These are phyloP conservation scores for Muscicapa adusta DNA, from an alignment of 2,113 vertebrate species.

Conservation along the genomic window DNA sequence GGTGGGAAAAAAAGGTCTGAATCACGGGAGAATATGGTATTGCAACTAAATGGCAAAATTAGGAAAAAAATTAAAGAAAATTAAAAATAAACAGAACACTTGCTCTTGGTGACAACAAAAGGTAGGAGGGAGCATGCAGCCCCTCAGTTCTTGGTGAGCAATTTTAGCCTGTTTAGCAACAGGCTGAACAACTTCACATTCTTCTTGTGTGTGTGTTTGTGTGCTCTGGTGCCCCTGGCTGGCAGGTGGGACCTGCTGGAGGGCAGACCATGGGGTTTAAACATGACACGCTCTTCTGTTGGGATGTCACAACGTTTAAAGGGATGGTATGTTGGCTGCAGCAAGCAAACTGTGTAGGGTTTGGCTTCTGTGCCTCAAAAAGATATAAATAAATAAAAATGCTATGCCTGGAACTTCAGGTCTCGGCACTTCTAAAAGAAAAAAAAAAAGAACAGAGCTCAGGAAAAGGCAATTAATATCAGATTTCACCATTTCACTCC, in stretches of 20 bases:
- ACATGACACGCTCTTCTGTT: not conserved
- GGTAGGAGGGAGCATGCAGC: not conserved
- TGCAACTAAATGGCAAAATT: not conserved
- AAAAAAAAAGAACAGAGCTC: not conserved
- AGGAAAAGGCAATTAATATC: not conserved
- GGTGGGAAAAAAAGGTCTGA: not conserved
- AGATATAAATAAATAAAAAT: not conserved
- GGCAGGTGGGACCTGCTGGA: conserved; percentile 28
- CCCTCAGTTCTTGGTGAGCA: not conserved
- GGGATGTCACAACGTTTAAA: not conserved
- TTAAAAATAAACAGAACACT: not conserved
- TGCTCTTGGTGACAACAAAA: not conserved
- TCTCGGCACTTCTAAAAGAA: not conserved
- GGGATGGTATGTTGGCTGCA: not conserved
- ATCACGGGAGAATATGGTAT: not conserved
- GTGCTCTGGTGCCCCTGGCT: not conserved
- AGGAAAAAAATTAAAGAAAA: not conserved
- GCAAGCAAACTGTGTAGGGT: not conserved
- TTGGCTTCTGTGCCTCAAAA: not conserved
- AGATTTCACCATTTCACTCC: not conserved
- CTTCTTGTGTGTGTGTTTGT: not conserved
- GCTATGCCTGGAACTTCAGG: not conserved
- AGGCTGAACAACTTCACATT: conserved; percentile 6
- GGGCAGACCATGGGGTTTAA: not conserved
- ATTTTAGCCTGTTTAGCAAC: conserved; percentile 4